Evolutionary conservation across 2,888 invertebrate species (phyloP).

Genomic region (Biston stratarius): DNA sequence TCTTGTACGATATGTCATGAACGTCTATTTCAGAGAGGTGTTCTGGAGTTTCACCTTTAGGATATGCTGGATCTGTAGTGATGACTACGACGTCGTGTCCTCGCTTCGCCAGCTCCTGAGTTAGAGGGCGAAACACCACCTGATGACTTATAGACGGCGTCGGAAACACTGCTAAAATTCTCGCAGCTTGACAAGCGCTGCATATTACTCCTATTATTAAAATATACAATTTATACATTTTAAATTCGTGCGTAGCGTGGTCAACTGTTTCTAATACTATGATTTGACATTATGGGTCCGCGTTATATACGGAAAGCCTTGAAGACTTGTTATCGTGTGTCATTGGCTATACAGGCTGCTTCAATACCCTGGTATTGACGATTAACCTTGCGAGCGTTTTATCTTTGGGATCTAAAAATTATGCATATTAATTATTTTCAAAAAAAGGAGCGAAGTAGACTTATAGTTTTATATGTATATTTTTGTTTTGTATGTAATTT

Average conservation of each 20-base stretch:
- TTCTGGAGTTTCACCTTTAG: conserved; percentile 36
- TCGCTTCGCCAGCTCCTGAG: conserved; percentile 56
- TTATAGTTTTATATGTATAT: too few relatives aligned
- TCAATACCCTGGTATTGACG: background rate
- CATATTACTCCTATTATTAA: conserved; percentile 7
- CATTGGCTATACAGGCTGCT: conserved; percentile 1
- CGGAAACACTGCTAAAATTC: conserved; percentile 56
- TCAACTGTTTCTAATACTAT: conserved; percentile 5
- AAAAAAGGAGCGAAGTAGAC: too few relatives aligned
- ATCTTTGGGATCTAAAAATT: background rate
- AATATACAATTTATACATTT: conserved; percentile 4
- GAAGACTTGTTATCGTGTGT: conserved; percentile 2
- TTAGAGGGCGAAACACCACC: conserved; percentile 55
- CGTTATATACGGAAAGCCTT: conserved; percentile 6
- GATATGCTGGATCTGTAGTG: conserved; percentile 56
- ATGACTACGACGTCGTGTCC: conserved; percentile 66
- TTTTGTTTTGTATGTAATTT: too few relatives aligned
- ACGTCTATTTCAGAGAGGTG: conserved; percentile 63
- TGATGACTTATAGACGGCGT: conserved; percentile 65
- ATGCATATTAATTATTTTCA: too few relatives aligned
- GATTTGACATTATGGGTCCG: background rate
- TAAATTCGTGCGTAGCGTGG: background rate
- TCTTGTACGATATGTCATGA: conserved; percentile 43
- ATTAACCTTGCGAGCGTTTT: background rate
- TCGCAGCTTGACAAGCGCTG: conserved; percentile 30